Evolutionary conservation across 1,140 invertebrate species (phyloP).

Genomic region (Tetramorium alpestre): DNA sequence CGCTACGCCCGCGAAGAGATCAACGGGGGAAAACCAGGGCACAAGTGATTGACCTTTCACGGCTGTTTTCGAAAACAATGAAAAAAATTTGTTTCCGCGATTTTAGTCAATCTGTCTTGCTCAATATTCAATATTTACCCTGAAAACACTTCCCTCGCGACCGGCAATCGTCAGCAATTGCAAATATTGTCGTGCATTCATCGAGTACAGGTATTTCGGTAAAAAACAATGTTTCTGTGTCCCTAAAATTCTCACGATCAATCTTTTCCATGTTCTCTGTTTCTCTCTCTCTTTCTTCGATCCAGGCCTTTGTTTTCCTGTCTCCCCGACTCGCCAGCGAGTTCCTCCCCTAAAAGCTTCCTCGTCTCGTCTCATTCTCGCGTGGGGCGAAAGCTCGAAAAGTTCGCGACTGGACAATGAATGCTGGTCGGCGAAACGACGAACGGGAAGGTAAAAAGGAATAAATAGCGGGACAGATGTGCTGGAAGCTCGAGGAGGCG

Average conservation of each 20-base stretch:
- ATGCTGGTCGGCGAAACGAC: constrained; percentile 56
- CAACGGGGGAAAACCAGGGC: not conserved
- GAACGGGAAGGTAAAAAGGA: constrained; percentile 5
- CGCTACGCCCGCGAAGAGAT: not conserved
- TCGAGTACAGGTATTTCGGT: constrained; percentile 12
- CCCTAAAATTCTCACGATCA: constrained; percentile 61
- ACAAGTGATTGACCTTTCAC: constrained; percentile 51
- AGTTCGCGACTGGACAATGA: constrained; percentile 74
- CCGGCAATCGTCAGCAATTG: constrained; percentile 29
- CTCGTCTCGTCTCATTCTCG: constrained; percentile 40
- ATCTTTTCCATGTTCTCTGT: constrained; percentile 45
- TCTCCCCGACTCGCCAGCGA: not conserved
- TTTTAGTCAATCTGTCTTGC: constrained; percentile 51
- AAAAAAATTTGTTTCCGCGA: constrained; percentile 34
- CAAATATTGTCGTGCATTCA: constrained; percentile 48
- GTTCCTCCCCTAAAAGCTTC: not conserved
- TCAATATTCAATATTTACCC: constrained; percentile 42
- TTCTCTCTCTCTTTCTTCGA: not conserved
- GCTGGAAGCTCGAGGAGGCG: not conserved
- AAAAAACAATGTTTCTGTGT: constrained; percentile 14
- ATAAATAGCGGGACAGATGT: constrained; percentile 40
- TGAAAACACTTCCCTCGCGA: constrained; percentile 28
- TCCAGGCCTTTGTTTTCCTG: not conserved
- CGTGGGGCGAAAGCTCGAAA: constrained; percentile 57
- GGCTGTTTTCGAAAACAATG: constrained; percentile 38